phyloP scores from a whole-genome alignment of 2,113 vertebrate genomes.

The Argyrosomus japonicus region DNA sequence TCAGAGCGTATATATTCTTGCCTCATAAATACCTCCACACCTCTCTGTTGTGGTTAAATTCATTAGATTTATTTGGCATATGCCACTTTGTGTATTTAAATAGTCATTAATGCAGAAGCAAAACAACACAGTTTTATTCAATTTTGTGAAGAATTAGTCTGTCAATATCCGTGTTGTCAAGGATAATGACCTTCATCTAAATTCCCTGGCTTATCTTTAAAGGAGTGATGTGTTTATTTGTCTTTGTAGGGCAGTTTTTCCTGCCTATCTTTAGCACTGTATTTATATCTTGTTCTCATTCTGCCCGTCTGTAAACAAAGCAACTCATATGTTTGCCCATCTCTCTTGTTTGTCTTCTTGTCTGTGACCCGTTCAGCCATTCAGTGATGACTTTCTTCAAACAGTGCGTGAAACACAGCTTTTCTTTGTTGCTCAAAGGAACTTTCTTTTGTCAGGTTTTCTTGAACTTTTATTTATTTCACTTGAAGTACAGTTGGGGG shows the following conservation, averaged over 20 bases:
- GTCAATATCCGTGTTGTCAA: constrained; percentile 4
- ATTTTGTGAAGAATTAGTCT: background rate
- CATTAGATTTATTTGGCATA: constrained; percentile 15
- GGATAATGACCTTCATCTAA: constrained; percentile 14
- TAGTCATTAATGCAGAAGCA: background rate
- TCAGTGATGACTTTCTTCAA: constrained; percentile 1
- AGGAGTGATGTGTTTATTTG: constrained; percentile 34
- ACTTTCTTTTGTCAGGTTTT: background rate
- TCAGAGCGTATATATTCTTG: constrained; percentile 7
- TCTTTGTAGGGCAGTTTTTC: constrained; percentile 5
- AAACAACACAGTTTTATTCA: background rate
- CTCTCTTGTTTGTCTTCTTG: constrained; percentile 14
- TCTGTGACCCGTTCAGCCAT: constrained; percentile 31
- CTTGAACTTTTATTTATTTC: background rate
- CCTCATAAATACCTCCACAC: constrained; percentile 21
- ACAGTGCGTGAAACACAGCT: background rate
- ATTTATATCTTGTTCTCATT: constrained; percentile 58
- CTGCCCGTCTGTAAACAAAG: constrained; percentile 31
- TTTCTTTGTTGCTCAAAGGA: constrained; percentile 5
- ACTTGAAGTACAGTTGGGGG: background rate
- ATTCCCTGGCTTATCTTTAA: constrained; percentile 9
- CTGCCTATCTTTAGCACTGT: constrained; percentile 38
- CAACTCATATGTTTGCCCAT: constrained; percentile 5
- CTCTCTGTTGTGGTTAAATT: constrained; percentile 2
- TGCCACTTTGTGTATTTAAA: constrained; percentile 21